Evolutionary conservation across 2,113 vertebrate genomes (phyloP), one percentile per base, ranked within the genome.

Genomic region (Mesoclemmys tuberculata): DNA sequence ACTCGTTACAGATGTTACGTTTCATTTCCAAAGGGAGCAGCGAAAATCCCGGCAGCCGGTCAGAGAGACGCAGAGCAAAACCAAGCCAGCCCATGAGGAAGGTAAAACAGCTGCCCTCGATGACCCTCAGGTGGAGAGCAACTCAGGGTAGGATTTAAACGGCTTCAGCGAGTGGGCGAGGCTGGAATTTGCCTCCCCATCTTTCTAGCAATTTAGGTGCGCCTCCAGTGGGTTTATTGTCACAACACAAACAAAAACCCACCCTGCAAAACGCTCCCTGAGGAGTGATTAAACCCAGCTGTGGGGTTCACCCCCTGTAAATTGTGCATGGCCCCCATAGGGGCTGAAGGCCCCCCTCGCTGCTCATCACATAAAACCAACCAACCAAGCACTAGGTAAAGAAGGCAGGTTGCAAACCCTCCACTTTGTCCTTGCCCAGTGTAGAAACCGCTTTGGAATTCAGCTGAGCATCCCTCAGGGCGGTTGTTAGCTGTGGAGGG

Each of bases 61-160:
- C 27, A 31, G 4, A 44, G 41, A 46, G 14, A 29, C 21, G 27
- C 26, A 21, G 26, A 38, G 8, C 18, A 21, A 7, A 31, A 16
- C 8, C 64, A 61, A 29, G 61, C 13, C 16, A 35, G 4, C 4
- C 52, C 46, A 14, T 5, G 19, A 1, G 0, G n/a, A n/a, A n/a
- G 9, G 24, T 41, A 46, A 27, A 58, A 10, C 14, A 58, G 56
- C 38, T 3, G 38, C 24, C 3, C 12, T 5, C 52, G 9, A 21
- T 68, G 35, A 21, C 64, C 64, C 18, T 16, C 35, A 64, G 58
- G 58, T 16, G 18, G 35, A 16, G 58, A 68, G 19, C 35, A 4
- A 10, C 64, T n/a, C 35, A 21, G 8, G 16, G 38, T 41, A 44
- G n/a, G 29, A 58, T 58, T 41, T 10, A 44, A 41, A 21, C 27